Evolutionary conservation across 2,113 vertebrate genomes (phyloP), one percentile per base, ranked within the genome.

Genomic region (Lynx canadensis): DNA sequence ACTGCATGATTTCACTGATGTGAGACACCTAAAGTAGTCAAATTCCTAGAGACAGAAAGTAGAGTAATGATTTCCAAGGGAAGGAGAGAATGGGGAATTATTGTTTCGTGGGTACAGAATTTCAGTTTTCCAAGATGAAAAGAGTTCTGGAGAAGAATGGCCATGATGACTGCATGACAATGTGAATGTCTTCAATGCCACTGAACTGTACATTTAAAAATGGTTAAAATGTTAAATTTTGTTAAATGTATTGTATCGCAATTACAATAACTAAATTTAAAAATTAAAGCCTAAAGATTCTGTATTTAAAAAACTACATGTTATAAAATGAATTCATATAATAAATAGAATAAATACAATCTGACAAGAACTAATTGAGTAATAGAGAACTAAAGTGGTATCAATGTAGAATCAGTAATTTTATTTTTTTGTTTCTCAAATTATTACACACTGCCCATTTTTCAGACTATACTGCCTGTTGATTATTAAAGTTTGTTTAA

Each of bases 401-500:
- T 7, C 8, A 94, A 36, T 55, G 1, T 33, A 68, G 15, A 21
- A 65, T 55, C 48, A 74, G 36, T 87, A 76, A 90, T 69, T 89
- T 93, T 52, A 14, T 36, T 96, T 69, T 69, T 89, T 93, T 60
- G 14, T 45, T 96, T 95, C 89, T 55, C 48, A 52, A 45, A 55
- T 85, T 96, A 36, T 74, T 95, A 82, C 5, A 89, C 57, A 84
- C 29, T 41, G 9, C 84, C 38, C 60, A 5, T 63, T 60, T 94
- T 80, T 87, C 29, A 92, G 57, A 88, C 48, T 92, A 88, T 5
- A 88, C 25, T 65, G 21, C 1, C 23, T 91, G 1, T 68, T 79
- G 45, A 21, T 87, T 95, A 82, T 79, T 76, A 76, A 97, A 92
- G 5, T 92, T 82, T 86, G 13, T 68, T 94, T 78, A 85, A 92